These are phyloP conservation scores for Melanotaenia trifasciata DNA, from an alignment of 2,797 vertebrate species.

Conservation along the genomic window DNA sequence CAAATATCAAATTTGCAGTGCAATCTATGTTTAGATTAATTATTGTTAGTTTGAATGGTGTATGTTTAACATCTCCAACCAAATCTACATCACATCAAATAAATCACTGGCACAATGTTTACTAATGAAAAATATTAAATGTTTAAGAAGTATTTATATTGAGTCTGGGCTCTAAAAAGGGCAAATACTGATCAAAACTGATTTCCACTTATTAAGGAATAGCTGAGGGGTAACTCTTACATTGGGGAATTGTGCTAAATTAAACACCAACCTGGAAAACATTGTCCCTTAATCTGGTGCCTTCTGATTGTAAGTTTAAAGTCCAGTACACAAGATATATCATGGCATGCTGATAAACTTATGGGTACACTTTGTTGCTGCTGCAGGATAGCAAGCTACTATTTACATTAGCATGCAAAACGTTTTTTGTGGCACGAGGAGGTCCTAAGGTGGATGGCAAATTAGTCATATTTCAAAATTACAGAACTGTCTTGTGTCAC, in stretches of 20 bases:
- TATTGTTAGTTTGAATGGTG: not conserved
- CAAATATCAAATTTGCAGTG: not conserved
- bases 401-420: too few species aligned
- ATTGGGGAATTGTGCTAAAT: not conserved
- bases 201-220: not conserved
- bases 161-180: too few species aligned
- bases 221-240: not conserved
- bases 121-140: not conserved
- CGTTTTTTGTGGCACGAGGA: too few species aligned
- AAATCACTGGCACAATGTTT: not conserved
- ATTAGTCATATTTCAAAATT: not conserved
- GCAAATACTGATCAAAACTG: too few species aligned
- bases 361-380: not conserved
- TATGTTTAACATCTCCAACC: not conserved
- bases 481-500: not conserved
- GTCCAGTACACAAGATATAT: not conserved
- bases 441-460: not conserved
- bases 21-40: not conserved
- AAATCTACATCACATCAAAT: not conserved
- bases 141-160: too few species aligned
- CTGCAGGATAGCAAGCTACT: not conserved
- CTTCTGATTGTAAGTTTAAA: slow-evolving; percentile 3
- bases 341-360: too few species aligned
- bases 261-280: not conserved
- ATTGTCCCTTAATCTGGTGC: not conserved